These are phyloP conservation scores for Typhlomys cinereus DNA, from an alignment of 2,113 vertebrate genomes.

Conservation along the genomic window DNA sequence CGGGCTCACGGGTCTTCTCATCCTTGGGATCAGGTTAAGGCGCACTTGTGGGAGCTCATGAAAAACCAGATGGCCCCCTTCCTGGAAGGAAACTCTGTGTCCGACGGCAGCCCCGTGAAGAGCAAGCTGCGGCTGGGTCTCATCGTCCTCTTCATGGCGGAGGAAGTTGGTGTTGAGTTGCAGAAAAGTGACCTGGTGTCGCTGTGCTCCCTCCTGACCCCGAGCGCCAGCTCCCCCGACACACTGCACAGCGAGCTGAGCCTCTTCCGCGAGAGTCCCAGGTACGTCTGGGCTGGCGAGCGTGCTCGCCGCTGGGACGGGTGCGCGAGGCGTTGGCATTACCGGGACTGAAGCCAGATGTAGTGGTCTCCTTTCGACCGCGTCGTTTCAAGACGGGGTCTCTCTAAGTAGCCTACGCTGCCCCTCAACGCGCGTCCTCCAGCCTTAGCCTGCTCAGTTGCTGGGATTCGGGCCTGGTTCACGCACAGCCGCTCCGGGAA, in stretches of 20 bases:
- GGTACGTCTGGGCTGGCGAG: too few species aligned
- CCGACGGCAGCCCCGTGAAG: accelerated
- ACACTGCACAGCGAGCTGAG: background rate
- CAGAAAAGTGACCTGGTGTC: accelerated
- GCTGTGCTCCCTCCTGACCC: conserved; percentile 77
- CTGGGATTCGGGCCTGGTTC: background rate
- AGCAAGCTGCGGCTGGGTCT: conserved; percentile 80
- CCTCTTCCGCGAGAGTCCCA: accelerated
- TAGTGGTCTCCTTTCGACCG: too few species aligned
- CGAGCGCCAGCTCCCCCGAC: background rate
- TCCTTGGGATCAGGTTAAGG: conserved; percentile 73
- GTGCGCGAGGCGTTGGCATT: background rate
- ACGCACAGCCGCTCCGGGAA: background rate
- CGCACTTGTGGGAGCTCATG: conserved; percentile 56
- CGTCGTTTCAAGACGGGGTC: background rate
- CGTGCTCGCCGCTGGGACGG: too few species aligned
- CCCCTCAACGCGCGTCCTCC: background rate
- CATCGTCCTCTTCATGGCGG: background rate
- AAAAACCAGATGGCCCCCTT: background rate
- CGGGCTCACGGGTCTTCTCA: background rate
- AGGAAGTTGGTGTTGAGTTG: accelerated
- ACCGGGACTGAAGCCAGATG: background rate
- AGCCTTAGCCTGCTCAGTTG: background rate
- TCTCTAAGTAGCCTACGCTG: background rate
- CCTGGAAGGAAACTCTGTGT: accelerated